A percentile compares a stretch with the other conserved stretches of the same genome.
These are phyloP conservation scores for Himantopus leucocephalus DNA, from an alignment of 2,113 vertebrate species.

Conservation along the genomic window DNA sequence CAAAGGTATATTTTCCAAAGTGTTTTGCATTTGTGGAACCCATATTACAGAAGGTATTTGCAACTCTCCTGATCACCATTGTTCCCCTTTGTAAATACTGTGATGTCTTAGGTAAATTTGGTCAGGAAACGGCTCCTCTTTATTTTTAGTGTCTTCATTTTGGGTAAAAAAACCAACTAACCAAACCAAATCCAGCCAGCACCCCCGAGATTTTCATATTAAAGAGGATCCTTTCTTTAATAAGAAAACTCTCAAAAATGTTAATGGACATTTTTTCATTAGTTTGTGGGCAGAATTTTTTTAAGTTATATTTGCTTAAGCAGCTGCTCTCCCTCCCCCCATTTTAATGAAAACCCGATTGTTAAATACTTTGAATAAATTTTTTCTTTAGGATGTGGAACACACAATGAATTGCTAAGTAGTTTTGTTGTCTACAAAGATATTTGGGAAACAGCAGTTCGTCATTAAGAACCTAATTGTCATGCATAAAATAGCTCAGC, in stretches of 20 bases:
- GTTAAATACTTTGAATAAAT: not conserved
- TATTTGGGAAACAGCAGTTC: not conserved
- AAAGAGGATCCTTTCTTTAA: not conserved
- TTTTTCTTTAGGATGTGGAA: not conserved
- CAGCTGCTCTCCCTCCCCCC: not conserved
- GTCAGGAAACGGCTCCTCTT: not conserved
- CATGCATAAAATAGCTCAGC: not conserved
- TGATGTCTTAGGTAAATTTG: not conserved
- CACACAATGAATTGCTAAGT: not conserved
- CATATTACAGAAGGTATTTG: not conserved
- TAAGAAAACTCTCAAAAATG: not conserved
- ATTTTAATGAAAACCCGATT: not conserved
- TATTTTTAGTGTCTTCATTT: not conserved
- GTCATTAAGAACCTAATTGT: not conserved
- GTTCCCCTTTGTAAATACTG: not conserved
- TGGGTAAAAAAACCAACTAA: fast-evolving
- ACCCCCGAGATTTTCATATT: not conserved
- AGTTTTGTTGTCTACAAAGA: not conserved
- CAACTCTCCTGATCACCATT: not conserved
- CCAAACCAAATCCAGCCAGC: not conserved
- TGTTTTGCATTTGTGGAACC: not conserved
- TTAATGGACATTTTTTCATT: not conserved
- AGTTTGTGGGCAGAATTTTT: not conserved
- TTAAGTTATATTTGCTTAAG: not conserved
- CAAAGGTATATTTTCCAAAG: not conserved